Base-by-base conservation (phyloP, 2,113 vertebrate genomes). In the Thunnus maccoyii region DNA sequence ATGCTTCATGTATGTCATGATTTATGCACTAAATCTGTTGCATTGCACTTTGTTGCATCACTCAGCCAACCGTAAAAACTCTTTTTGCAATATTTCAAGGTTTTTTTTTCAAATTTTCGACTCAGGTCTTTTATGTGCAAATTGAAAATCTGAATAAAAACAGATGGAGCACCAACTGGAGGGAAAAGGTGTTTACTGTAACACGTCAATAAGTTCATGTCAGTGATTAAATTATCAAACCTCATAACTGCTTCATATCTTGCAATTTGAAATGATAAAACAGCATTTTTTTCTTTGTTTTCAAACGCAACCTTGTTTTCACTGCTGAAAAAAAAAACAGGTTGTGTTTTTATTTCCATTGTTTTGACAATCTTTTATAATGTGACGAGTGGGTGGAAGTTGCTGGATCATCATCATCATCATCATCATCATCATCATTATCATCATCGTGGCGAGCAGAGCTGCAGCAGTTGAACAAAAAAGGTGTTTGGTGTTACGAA, bases 401-500 rank as follows among this genome's bases (percentile, higher is more conserved):
- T 56, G 61, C 79, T 76, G 69, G 71, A 76, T 84, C 51, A 85
- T 80, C 78, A 80, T 56, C 1, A 20, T 41, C 36, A 30, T 30
- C 27, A 30, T 30, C 27, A 30, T 30, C 27, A 30, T 30, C 27
- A 30, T 30, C 27, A 25, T 64, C 6, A 25, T 27, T 16, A 13
- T 47, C 20, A 48, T 46, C 27, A 41, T 41, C 9, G 7, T 2
- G 27, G 36, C 58, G 17, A 58, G 36, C 25, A 10, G 58, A 78
- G 75, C 73, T 3, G 36, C 76, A 78, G 72, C 68, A 62, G 69
- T 5, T 72, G 36, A 85, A 83, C 47, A 30, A 72, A 80, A 79
- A 91, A 87, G 79, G 69, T 87, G 82, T 64, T 72, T 20, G 52
- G 46, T 83, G 84, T 89, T 85, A 88, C 12, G 17, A 86, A 92